phyloP scores from a whole-genome alignment of 2,797 vertebrate genomes.

The Discoglossus pictus region DNA sequence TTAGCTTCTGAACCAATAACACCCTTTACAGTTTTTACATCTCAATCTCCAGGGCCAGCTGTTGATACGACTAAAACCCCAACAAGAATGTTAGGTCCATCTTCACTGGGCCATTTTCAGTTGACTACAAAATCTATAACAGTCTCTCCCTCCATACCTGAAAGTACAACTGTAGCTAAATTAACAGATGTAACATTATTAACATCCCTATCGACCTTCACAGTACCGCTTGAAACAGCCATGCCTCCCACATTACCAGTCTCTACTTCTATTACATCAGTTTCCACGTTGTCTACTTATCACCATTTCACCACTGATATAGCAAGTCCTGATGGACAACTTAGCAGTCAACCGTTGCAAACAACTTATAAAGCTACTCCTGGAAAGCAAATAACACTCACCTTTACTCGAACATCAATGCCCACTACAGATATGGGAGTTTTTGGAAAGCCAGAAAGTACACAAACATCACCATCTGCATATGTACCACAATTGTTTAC shows the following conservation, averaged over 20 bases:
- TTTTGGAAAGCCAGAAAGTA: conserved; percentile 14
- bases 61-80: conserved; percentile 54
- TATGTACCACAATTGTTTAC: conserved; percentile 34
- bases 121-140: conserved; percentile 52
- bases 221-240: conserved; percentile 15
- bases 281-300: conserved; percentile 19
- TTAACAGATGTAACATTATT: conserved; percentile 35
- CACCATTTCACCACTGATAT: conserved; percentile 33
- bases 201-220: conserved; percentile 1
- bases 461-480: conserved; percentile 8
- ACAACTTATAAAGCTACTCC: conserved; percentile 32
- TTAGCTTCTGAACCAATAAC: conserved; percentile 26
- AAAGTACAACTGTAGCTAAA: conserved; percentile 54
- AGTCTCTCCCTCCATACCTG: conserved; percentile 36
- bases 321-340: conserved; percentile 35
- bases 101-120: conserved; percentile 46
- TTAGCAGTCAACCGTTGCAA: conserved; percentile 25
- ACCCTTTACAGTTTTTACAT: conserved; percentile 53
- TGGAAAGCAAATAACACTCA: conserved; percentile 41
- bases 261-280: not conserved
- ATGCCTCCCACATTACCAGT: not conserved
- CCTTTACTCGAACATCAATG: conserved; percentile 30
- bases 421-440: conserved; percentile 10
- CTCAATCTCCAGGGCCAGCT: conserved; percentile 41
- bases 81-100: conserved; percentile 51